Base-by-base conservation (phyloP, 2,797 vertebrate species). In the Neosilurus mollespiculum region DNA sequence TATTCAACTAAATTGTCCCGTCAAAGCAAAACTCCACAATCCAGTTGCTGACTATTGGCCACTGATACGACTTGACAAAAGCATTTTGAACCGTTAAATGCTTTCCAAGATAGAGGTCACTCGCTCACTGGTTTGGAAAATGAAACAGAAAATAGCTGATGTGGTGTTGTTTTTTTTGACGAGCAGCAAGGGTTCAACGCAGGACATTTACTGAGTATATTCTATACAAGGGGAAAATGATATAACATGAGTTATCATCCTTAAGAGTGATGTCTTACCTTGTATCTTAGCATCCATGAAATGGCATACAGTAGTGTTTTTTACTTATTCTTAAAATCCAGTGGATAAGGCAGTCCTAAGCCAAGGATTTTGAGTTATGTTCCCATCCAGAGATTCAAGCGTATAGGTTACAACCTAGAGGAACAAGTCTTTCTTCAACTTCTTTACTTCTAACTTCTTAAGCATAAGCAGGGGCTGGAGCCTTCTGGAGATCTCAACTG, bases 61-160 rank as follows among this genome's bases (percentile, higher is more conserved):
- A 75, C 61, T 84, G 83, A 80, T 84, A 78, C 51, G 51, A 64
- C 62, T 80, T 37, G 59, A 80, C 78, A 67, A 80, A 80, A 73
- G 26, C 51, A 34, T 70, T 83, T 70, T 62, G 37, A 78, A 66
- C 81, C 66, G 66, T 59, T 70, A 83, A 78, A 78, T 70, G 75
- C 22, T 70, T 71, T 71, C 75, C 18, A 16, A 83, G 65, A 83
- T 78, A 70, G 82, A 83, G 82, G 82, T 83, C 82, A 78, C 65
- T 83, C 54, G 26, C 75, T 71, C 82, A 70, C 54, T 77, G 75
- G 73, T 34, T 78, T 61, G 66, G 65, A 78, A 81, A 70, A 83
- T 70, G 65, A 83, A 83, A 70, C 64, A 26, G 56, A 58, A 78
- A 62, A 83, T 49, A 62, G 82, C 82, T 78, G 82, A 61, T 34